These are phyloP conservation scores for Amblyteles armatorius DNA, from an alignment of 2,888 invertebrate genomes.

Conservation along the genomic window DNA sequence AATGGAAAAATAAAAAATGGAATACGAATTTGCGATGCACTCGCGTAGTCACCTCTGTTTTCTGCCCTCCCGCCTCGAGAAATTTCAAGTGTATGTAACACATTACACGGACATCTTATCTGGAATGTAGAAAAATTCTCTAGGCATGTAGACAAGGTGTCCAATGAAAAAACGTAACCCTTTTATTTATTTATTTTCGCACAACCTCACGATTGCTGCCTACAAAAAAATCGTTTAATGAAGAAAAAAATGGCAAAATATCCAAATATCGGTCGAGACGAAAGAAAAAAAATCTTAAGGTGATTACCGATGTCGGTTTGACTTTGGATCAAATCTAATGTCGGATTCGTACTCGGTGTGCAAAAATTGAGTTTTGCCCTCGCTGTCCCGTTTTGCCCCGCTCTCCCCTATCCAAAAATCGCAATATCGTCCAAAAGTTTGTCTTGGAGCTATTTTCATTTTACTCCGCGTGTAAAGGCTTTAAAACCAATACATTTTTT, in stretches of 20 bases:
- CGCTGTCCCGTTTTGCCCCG: too few relatives aligned
- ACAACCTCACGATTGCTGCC: neutral
- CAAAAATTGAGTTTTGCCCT: too few relatives aligned
- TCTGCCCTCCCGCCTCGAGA: neutral
- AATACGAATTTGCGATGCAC: constrained; percentile 16
- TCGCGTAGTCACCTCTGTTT: neutral
- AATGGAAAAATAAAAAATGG: constrained; percentile 14
- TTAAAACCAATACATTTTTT: too few relatives aligned
- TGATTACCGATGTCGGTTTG: too few relatives aligned
- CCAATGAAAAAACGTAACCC: neutral
- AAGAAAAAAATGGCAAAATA: neutral
- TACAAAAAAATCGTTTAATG: neutral
- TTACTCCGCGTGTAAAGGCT: too few relatives aligned
- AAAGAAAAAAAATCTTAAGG: neutral
- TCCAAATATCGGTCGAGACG: neutral
- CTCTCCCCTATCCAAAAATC: too few relatives aligned
- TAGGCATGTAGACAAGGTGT: neutral
- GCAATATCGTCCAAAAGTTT: too few relatives aligned
- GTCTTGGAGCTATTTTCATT: too few relatives aligned
- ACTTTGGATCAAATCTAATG: too few relatives aligned
- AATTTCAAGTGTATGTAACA: neutral
- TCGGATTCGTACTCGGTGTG: too few relatives aligned
- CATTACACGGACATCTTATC: neutral
- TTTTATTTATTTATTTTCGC: neutral
- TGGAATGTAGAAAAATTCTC: neutral